Base-by-base conservation (phyloP, 2,797 vertebrate species). In the Natrix natrix region DNA sequence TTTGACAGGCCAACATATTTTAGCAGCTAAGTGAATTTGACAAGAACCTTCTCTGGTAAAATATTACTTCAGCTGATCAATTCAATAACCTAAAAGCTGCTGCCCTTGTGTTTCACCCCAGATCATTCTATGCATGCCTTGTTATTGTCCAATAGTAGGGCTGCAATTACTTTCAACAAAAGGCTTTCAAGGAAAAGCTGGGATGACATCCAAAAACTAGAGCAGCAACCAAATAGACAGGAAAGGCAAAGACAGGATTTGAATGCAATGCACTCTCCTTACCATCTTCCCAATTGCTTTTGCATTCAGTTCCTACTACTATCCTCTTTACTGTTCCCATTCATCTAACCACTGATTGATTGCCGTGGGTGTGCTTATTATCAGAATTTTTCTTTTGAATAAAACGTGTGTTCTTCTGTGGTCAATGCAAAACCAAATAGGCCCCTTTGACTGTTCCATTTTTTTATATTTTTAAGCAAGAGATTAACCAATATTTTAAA, bases 371-470 rank as follows among this genome's bases (percentile, higher is more conserved):
- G 22, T 60, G 56, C n/a, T 87, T 56, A 26, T 17, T n/a, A 24
- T 87, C 3, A 43, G 5, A 57, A 3, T 32, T 78, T 83, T 91
- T 91, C 16, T 86, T 22, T 32, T 1, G 28, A 24, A 24, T 24
- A 63, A 94, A 91, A 74, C 0, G 0, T 4, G 0, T 17, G 20
- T 0, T 5, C 43, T 52, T 57, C 2, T 55, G 0, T 74, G 63
- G 16, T 28, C 26, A 55, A 6, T 52, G n/a, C 14, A 74, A 69
- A 69, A 37, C n/a, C 6, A 37, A 74, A 74, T 74, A 74, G 66
- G 66, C n/a, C 6, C 8, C 43, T 0, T 87, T 90, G 89, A 91
- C 12, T 59, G 55, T 56, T 74, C 0, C 63, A 91, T 94, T 93
- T 92, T 43, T 16, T 92, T 92, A 2, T 0, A 1, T 14, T 60